These are phyloP conservation scores for Nyctibius bracteatus DNA, from an alignment of 2,113 vertebrate genomes.

Conservation along the genomic window DNA sequence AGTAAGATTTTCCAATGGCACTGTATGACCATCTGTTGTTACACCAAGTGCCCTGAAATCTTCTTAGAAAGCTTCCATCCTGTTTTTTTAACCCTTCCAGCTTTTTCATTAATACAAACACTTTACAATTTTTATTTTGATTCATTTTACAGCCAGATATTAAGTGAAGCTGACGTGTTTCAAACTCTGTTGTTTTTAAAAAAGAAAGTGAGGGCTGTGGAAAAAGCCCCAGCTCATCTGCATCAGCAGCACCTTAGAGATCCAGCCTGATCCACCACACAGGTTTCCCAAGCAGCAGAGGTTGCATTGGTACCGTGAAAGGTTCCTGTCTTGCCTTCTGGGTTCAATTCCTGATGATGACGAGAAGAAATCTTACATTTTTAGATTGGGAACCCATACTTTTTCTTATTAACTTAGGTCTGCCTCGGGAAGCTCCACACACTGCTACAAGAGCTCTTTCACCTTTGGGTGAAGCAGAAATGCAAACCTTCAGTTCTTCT, in stretches of 20 bases:
- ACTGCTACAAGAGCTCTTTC: not conserved
- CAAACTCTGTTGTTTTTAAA: not conserved
- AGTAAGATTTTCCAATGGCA: not conserved
- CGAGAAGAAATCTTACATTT: not conserved
- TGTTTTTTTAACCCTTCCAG: not conserved
- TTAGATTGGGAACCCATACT: not conserved
- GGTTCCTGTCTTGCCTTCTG: not conserved
- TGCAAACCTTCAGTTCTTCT: not conserved
- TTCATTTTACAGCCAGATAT: not conserved
- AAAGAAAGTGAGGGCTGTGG: not conserved
- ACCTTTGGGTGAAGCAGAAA: not conserved
- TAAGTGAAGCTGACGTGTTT: not conserved
- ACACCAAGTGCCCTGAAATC: not conserved
- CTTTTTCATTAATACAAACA: not conserved
- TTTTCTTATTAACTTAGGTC: not conserved
- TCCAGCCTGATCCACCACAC: not conserved
- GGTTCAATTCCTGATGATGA: not conserved
- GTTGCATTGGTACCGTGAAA: not conserved
- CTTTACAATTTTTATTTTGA: not conserved
- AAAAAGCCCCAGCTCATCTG: not conserved
- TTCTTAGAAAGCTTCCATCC: not conserved
- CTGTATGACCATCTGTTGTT: not conserved
- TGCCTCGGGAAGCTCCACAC: not conserved
- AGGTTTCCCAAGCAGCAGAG: not conserved
- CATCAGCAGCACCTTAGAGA: too few species aligned